These are phyloP conservation scores for Zaprionus lachaisei DNA, from an alignment of 1,140 invertebrate genomes.

Conservation along the genomic window DNA sequence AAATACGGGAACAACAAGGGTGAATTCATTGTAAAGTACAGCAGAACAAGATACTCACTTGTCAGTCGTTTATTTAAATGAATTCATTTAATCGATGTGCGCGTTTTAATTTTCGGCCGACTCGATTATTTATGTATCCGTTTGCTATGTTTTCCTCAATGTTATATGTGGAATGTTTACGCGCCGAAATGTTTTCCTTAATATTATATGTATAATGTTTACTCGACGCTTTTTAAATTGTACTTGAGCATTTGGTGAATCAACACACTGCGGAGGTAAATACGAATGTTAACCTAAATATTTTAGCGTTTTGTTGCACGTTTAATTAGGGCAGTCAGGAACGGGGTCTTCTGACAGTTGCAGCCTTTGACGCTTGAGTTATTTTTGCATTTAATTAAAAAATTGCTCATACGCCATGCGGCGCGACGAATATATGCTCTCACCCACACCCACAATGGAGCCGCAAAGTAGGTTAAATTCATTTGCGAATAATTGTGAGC, in stretches of 20 bases:
- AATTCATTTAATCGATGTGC: slow-evolving; percentile 53
- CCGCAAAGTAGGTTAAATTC: slow-evolving; percentile 43
- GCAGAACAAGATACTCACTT: slow-evolving; percentile 56
- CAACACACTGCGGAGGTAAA: slow-evolving; percentile 8
- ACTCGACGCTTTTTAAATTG: slow-evolving; percentile 10
- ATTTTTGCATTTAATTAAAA: slow-evolving; percentile 45
- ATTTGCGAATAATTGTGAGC: slow-evolving; percentile 34
- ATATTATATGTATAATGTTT: not conserved
- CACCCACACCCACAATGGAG: not conserved
- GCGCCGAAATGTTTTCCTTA: not conserved
- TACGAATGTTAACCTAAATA: slow-evolving; percentile 10
- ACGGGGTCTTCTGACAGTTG: slow-evolving; percentile 11
- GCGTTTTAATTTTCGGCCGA: not conserved
- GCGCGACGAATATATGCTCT: not conserved
- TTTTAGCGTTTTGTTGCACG: slow-evolving; percentile 4
- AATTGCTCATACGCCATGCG: slow-evolving; percentile 35
- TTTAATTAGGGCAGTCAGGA: slow-evolving; percentile 5
- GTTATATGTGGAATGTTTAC: no score
- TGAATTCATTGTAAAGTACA: not conserved
- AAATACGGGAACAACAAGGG: not conserved
- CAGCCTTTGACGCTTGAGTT: slow-evolving; percentile 24
- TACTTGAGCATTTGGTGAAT: not conserved
- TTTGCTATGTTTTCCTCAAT: slow-evolving; percentile 10
- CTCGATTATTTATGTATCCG: slow-evolving; percentile 15
- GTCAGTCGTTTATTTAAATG: slow-evolving; percentile 34